Conservation (phyloP, 2,797 vertebrate genomes). For the Prionace glauca region DNA sequence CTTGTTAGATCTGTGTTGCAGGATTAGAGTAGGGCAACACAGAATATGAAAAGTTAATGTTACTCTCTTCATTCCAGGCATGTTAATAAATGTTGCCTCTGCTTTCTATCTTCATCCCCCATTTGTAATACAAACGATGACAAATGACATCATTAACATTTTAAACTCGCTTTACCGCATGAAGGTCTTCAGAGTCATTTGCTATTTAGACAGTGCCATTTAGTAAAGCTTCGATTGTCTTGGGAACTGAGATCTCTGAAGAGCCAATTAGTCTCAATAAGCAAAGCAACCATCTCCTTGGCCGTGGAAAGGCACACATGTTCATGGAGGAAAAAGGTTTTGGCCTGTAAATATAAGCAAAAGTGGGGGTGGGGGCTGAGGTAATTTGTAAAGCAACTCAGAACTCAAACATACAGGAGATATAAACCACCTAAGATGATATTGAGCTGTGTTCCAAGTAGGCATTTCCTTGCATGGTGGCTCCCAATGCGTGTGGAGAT, state of each 20-base stretch:
- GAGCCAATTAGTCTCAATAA: background rate
- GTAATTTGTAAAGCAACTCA: background rate
- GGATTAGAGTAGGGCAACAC: background rate
- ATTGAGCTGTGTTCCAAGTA: background rate
- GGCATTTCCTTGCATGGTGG: background rate
- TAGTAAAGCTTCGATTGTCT: background rate
- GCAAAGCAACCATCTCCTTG: background rate
- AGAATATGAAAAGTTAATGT: background rate
- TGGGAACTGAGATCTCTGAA: background rate
- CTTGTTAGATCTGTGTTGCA: background rate
- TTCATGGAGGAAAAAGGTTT: background rate
- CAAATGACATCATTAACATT: slow-evolving; percentile 30
- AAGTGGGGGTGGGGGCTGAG: background rate
- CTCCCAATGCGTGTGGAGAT: too few relatives aligned
- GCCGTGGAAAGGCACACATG: background rate
- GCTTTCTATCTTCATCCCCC: slow-evolving; percentile 26
- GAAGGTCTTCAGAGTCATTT: background rate
- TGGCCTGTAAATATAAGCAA: background rate
- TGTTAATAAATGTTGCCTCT: slow-evolving; percentile 9
- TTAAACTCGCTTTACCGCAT: background rate
- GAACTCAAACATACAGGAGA: background rate
- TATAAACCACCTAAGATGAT: background rate
- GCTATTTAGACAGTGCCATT: slow-evolving; percentile 25
- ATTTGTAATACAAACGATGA: background rate
- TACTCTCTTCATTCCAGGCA: background rate